Evolutionary conservation across 2,113 vertebrate species (phyloP).

Genomic region (Oenanthe melanoleuca): DNA sequence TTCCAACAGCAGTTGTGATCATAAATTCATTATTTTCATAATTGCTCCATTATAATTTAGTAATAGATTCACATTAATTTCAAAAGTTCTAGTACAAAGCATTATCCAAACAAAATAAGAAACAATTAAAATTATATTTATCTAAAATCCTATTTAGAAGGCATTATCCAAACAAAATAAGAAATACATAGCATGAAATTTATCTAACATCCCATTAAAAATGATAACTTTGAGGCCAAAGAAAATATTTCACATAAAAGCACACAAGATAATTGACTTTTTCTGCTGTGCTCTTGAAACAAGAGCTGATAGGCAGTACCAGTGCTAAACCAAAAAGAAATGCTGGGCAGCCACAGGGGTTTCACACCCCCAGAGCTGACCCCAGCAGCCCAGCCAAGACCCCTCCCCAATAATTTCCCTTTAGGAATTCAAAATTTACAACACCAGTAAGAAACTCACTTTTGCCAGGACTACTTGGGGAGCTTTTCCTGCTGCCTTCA

Average conservation of each 20-base stretch:
- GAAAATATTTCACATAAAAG: background rate
- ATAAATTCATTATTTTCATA: conserved; percentile 51
- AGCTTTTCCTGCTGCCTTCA: background rate
- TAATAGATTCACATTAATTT: conserved; percentile 49
- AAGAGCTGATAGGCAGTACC: background rate
- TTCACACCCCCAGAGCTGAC: background rate
- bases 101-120: conserved; percentile 50
- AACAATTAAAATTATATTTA: conserved; percentile 47
- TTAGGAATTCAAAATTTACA: background rate
- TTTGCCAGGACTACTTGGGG: background rate
- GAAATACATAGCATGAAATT: background rate
- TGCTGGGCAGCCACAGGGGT: background rate
- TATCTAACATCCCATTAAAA: background rate
- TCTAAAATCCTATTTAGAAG: conserved; percentile 1
- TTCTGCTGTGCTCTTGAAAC: background rate
- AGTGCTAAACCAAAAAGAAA: background rate
- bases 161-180: conserved; percentile 35
- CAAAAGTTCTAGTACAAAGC: background rate
- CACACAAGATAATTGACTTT: background rate
- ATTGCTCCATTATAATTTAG: conserved; percentile 46
- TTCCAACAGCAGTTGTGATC: conserved; percentile 12
- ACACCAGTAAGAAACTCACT: background rate
- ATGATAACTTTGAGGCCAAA: background rate
- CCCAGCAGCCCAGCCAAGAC: background rate
- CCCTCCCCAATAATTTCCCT: no score